Evolutionary conservation across 2,113 vertebrate genomes (phyloP), one percentile per base, ranked within the genome.

Genomic region (Orthochromis indermauri): DNA sequence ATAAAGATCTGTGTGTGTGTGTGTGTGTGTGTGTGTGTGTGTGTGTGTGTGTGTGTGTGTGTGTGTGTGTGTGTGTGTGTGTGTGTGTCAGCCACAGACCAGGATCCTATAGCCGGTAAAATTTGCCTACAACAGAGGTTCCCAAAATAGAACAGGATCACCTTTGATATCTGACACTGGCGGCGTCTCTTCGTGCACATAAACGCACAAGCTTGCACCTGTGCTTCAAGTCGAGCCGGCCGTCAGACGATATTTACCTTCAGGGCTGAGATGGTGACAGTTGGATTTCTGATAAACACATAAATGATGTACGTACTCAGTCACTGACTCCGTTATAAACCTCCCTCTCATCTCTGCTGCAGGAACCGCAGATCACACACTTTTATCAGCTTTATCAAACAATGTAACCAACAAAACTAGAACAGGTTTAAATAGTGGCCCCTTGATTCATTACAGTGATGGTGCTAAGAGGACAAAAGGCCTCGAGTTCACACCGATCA

Each of bases 101-200:
- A 40, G 14, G 53, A 78, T 86, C 89, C 17, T 61, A 31, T n/a
- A 71, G 81, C 78, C 49, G 7, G 80, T 59, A 57, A 26, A 82
- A 87, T 86, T 55, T 81, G 81, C 87, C 88, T 81, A 90, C 73
- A 87, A 87, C 37, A 13, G 55, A 84, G 59, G 11, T 49, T 82
- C 91, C 24, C 7, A 83, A 92, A 91, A 91, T 91, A 91, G 88
- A 86, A 12, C 21, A 14, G 59, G 82, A 85, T 84, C 86, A 91
- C 90, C 91, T 95, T 90, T 94, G 87, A 86, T 85, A 91, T 81
- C 80, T 1, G 68, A 90, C 81, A 84, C 94, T 83, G 81, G 24
- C 31, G 54, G 49, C 17, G 71, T 45, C 55, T 42, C 47, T 6
- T 55, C n/a, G 5, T 26, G 57, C 40, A 17, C 66, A 0, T 13